Percentiles rank a stretch among this genome's conserved stretches.
These are phyloP conservation scores for Elanoides forficatus DNA, from an alignment of 2,113 vertebrate genomes.

Conservation along the genomic window DNA sequence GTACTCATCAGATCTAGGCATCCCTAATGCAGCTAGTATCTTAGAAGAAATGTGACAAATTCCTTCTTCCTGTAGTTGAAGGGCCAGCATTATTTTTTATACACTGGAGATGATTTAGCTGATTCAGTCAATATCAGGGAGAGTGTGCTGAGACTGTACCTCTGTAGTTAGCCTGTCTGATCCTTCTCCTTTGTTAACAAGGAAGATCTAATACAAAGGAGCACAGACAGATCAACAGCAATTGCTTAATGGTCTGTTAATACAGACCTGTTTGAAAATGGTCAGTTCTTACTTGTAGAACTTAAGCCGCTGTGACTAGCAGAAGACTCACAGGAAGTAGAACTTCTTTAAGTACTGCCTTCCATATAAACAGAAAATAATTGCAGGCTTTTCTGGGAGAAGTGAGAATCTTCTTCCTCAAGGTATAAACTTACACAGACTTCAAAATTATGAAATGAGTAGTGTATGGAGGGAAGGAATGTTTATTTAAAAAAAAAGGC, in stretches of 20 bases:
- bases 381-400: neutral
- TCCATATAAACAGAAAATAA: neutral
- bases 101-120: neutral
- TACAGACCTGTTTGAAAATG: neutral
- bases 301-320: neutral
- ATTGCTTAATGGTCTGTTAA: neutral
- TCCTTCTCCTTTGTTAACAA: neutral
- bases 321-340: neutral
- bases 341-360: neutral
- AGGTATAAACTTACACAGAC: neutral
- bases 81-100: neutral
- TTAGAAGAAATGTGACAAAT: accelerated
- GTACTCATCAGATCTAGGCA: neutral
- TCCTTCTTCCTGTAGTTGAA: neutral
- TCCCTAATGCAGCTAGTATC: neutral
- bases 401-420: neutral
- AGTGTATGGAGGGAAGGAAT: neutral
- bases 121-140: neutral
- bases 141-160: neutral
- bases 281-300: neutral
- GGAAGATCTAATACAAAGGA: neutral
- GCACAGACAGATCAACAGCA: neutral
- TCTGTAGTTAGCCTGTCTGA: neutral
- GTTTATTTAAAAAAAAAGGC: neutral
- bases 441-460: neutral